Evolutionary conservation across 2,113 vertebrate genomes (phyloP).

Genomic region (Tiliqua scincoides): DNA sequence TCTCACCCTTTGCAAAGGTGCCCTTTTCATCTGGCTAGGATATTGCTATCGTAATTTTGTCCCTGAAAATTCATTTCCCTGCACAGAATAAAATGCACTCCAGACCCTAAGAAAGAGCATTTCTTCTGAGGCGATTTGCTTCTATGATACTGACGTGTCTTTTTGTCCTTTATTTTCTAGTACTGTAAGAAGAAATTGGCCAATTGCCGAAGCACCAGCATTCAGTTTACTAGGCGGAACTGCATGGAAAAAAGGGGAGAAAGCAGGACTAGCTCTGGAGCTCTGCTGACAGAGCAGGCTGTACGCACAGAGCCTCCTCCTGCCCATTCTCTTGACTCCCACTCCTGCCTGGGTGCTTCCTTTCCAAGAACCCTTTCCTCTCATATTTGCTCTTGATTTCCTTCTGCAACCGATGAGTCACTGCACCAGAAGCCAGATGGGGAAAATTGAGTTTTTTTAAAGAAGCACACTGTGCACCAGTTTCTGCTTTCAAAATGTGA

Average conservation of each 20-base stretch:
- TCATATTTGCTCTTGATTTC: background rate
- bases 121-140: conserved; percentile 22
- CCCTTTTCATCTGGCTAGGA: background rate
- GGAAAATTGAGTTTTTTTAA: background rate
- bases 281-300: conserved; percentile 11
- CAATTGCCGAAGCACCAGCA: background rate
- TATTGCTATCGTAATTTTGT: background rate
- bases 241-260: background rate
- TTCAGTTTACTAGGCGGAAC: conserved; percentile 4
- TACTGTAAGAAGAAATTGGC: conserved; percentile 24
- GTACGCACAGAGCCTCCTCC: background rate
- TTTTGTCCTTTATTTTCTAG: conserved; percentile 9
- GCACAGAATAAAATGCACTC: background rate
- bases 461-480: background rate
- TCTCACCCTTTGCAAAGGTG: background rate
- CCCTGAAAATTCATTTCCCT: background rate
- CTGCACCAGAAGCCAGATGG: background rate
- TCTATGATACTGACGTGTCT: background rate
- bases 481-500: background rate
- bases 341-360: conserved; percentile 16
- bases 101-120: background rate
- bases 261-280: conserved; percentile 20
- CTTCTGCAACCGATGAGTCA: conserved; percentile 15
- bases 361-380: background rate
- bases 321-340: background rate